phyloP scores from a whole-genome alignment of 1,140 invertebrate species.

The Drosophila pachea region DNA sequence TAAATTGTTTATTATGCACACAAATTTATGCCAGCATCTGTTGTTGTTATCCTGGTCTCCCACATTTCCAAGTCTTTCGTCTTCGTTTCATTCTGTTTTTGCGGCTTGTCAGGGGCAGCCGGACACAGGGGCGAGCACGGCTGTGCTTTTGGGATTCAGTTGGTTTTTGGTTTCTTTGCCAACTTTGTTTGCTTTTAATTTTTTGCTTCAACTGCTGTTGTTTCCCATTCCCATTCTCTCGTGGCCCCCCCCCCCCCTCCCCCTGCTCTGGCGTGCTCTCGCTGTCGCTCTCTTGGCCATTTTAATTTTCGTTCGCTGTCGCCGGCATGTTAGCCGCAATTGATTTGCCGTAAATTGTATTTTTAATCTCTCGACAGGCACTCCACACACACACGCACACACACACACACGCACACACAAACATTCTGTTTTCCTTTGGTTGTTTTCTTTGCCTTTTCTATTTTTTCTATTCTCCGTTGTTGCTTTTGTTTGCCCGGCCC shows the following conservation, averaged over 20 bases:
- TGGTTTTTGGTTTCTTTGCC: slow-evolving; percentile 7
- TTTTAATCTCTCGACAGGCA: slow-evolving; percentile 70
- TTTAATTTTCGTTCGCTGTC: slow-evolving; percentile 63
- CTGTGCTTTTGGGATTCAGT: slow-evolving; percentile 30
- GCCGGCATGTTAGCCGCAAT: slow-evolving; percentile 69
- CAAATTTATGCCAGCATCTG: slow-evolving; percentile 73
- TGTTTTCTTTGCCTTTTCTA: slow-evolving; percentile 37
- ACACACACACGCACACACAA: no score
- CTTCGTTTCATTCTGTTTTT: slow-evolving; percentile 12
- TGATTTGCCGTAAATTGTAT: slow-evolving; percentile 74
- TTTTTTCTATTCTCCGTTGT: slow-evolving; percentile 6
- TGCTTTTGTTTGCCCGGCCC: background rate
- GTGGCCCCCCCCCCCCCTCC: background rate
- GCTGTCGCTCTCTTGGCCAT: slow-evolving; percentile 31
- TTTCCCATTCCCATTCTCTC: slow-evolving; percentile 7
- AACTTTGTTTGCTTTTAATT: slow-evolving; percentile 65
- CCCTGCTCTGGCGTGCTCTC: slow-evolving; percentile 1
- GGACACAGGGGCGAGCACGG: background rate
- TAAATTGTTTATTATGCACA: slow-evolving; percentile 72
- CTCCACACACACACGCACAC: slow-evolving; percentile 16
- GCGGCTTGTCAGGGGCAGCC: background rate
- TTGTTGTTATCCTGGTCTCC: slow-evolving; percentile 45
- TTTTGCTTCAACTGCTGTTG: slow-evolving; percentile 61
- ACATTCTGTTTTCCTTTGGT: no score
- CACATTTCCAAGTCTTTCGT: slow-evolving; percentile 33